phyloP scores from a whole-genome alignment of 2,888 invertebrate genomes.

The Drosophila subquinaria region DNA sequence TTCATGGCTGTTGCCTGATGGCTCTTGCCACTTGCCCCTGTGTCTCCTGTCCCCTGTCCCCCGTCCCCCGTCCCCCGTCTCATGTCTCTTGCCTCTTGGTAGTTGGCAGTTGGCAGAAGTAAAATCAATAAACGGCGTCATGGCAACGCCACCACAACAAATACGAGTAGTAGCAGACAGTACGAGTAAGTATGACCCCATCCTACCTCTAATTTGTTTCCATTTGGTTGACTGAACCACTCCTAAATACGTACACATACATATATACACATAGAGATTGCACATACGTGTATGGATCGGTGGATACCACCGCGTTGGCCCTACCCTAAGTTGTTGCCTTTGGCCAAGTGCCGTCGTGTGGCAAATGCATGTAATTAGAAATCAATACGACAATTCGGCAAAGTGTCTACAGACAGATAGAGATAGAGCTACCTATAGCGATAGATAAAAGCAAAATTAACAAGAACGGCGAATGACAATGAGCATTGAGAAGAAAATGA shows the following conservation, averaged over 20 bases:
- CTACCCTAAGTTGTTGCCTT: constrained; percentile 56
- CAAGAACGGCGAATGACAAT: neutral
- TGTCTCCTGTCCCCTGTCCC: constrained; percentile 32
- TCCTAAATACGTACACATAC: constrained; percentile 26
- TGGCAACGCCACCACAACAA: constrained; percentile 76
- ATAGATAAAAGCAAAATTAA: constrained; percentile 16
- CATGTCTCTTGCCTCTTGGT: constrained; percentile 6
- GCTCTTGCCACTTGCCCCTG: constrained; percentile 38
- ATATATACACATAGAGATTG: constrained; percentile 3
- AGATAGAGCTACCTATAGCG: constrained; percentile 1
- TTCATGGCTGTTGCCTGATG: constrained; percentile 68
- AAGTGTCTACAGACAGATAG: constrained; percentile 25
- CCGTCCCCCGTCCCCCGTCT: constrained; percentile 36
- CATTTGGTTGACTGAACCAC: constrained; percentile 56
- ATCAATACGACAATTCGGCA: constrained; percentile 70
- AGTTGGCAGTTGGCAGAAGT: constrained; percentile 38
- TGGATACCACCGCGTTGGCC: constrained; percentile 28
- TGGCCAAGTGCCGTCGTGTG: constrained; percentile 54
- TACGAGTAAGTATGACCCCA: constrained; percentile 16
- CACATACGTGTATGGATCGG: constrained; percentile 1
- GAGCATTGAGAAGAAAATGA: constrained; percentile 17
- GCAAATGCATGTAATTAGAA: constrained; percentile 68
- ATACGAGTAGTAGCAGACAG: constrained; percentile 48
- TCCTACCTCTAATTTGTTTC: constrained; percentile 45
- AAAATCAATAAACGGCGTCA: constrained; percentile 77